phyloP scores from a whole-genome alignment of 2,888 invertebrate species.

The Chrysotoxum bicinctum region DNA sequence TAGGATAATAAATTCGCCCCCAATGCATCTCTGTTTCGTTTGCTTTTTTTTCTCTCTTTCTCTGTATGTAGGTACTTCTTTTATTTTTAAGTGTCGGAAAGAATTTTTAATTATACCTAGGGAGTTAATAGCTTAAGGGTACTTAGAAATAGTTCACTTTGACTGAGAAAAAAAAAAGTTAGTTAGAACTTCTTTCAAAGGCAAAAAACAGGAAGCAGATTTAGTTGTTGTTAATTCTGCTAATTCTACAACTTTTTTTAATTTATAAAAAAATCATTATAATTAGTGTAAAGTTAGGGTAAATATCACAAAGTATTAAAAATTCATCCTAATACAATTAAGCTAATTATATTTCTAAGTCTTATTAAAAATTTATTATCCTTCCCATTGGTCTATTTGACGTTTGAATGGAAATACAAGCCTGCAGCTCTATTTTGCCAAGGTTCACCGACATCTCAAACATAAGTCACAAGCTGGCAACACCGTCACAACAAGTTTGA shows the following conservation, averaged over 20 bases:
- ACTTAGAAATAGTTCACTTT: slow-evolving; percentile 32
- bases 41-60: background rate
- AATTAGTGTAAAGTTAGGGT: too few relatives aligned
- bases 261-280: background rate
- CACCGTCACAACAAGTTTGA: too few relatives aligned
- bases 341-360: too few relatives aligned
- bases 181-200: background rate
- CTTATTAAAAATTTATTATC: too few relatives aligned
- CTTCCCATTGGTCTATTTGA: too few relatives aligned
- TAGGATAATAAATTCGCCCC: slow-evolving; percentile 32
- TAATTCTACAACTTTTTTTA: background rate
- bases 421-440: too few relatives aligned
- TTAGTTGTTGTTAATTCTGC: background rate
- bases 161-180: background rate
- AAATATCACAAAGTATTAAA: too few relatives aligned
- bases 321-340: too few relatives aligned
- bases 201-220: background rate
- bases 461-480: too few relatives aligned
- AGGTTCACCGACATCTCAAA: too few relatives aligned
- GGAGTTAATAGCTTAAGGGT: slow-evolving; percentile 40
- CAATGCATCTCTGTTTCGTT: slow-evolving; percentile 12
- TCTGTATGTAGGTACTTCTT: background rate
- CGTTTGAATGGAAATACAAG: too few relatives aligned
- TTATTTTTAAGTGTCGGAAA: slow-evolving; percentile 36
- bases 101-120: slow-evolving; percentile 52